These are phyloP conservation scores for Calliphora vicina DNA, from an alignment of 1,140 invertebrate genomes.

Conservation along the genomic window DNA sequence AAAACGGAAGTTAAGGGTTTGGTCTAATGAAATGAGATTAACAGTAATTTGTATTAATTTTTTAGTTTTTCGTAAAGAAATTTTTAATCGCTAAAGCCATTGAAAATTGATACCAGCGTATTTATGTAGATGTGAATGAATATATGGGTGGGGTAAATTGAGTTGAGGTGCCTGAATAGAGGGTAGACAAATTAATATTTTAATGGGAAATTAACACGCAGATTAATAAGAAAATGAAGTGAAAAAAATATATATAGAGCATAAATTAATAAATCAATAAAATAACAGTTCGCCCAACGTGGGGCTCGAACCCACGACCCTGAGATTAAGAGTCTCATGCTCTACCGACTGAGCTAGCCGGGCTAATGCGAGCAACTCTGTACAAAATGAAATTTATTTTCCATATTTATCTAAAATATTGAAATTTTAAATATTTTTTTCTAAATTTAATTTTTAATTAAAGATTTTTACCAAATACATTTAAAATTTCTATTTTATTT, in stretches of 20 bases:
- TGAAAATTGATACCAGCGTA: background rate
- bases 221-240: background rate
- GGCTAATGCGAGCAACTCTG: conserved; percentile 63
- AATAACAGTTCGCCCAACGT: conserved; percentile 74
- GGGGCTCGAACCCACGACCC: conserved; percentile 91
- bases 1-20: conserved; percentile 3
- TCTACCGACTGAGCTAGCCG: conserved; percentile 90
- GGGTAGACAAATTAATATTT: background rate
- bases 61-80: background rate
- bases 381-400: too few relatives aligned
- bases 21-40: conserved; percentile 8
- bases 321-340: conserved; percentile 93
- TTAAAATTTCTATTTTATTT: too few relatives aligned
- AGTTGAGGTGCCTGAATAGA: background rate
- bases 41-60: conserved; percentile 10
- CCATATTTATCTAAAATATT: too few relatives aligned
- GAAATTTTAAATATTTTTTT: too few relatives aligned
- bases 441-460: too few relatives aligned
- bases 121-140: background rate
- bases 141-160: background rate
- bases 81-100: background rate
- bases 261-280: background rate
- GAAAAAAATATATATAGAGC: background rate
- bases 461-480: too few relatives aligned
- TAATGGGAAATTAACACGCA: background rate